Evolutionary conservation across 2,113 vertebrate genomes (phyloP).

Genomic region (Xyrauchen texanus): DNA sequence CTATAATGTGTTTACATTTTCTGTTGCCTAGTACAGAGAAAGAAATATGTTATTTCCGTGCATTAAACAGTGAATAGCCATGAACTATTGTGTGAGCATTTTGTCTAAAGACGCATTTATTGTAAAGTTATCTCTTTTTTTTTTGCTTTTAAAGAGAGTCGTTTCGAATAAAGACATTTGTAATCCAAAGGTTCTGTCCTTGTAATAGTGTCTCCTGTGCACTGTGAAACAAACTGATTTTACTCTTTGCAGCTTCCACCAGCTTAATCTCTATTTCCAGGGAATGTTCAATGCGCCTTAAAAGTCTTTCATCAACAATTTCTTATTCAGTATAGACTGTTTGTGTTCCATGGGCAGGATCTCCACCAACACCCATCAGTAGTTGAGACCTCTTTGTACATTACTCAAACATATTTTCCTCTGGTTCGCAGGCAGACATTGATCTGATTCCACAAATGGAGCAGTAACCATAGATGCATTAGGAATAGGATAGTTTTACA

Average conservation of each 20-base stretch:
- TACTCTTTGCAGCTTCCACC: background rate
- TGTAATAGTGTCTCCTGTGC: conserved; percentile 40
- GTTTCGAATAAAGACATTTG: conserved; percentile 67
- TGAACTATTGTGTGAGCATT: conserved; percentile 68
- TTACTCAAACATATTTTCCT: conserved; percentile 3
- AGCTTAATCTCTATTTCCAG: background rate
- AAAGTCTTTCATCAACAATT: background rate
- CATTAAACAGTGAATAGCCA: conserved; percentile 86
- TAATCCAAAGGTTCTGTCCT: conserved; percentile 52
- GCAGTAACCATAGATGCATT: background rate
- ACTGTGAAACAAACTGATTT: background rate
- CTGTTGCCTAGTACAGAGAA: conserved; percentile 93
- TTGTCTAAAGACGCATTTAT: conserved; percentile 62
- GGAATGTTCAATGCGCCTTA: background rate
- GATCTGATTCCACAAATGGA: background rate
- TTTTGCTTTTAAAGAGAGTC: conserved; percentile 58
- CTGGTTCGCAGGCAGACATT: background rate
- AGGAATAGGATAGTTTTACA: conserved; percentile 12
- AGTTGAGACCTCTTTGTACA: background rate
- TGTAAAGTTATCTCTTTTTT: conserved; percentile 56
- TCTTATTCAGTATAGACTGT: background rate
- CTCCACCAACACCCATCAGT: background rate
- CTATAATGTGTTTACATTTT: conserved; percentile 93
- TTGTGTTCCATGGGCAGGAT: background rate
- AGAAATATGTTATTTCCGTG: conserved; percentile 81